Percentiles rank a stretch among this genome's conserved stretches.
Evolutionary conservation across 2,797 vertebrate genomes (phyloP).

Genomic region (Poeciliopsis paucimaculata): DNA sequence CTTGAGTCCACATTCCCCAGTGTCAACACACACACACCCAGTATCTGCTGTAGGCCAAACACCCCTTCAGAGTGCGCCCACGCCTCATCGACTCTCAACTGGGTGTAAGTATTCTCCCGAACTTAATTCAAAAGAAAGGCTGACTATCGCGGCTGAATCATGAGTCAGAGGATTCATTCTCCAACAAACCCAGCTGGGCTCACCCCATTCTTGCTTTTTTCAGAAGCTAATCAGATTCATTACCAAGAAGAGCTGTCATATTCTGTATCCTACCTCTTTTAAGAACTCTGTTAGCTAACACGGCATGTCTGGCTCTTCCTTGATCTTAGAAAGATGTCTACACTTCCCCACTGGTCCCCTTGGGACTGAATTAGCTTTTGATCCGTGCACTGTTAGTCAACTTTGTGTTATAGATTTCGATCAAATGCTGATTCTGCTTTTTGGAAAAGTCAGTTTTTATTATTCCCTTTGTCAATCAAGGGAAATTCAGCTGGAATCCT

Average conservation of each 20-base stretch:
- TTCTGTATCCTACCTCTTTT: slow-evolving; percentile 25
- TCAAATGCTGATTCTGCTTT: slow-evolving; percentile 22
- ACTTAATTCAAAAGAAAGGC: slow-evolving; percentile 18
- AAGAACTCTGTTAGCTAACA: slow-evolving; percentile 35
- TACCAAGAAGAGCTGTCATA: slow-evolving; percentile 35
- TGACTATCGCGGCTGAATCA: slow-evolving; percentile 5
- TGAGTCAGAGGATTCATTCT: slow-evolving; percentile 35
- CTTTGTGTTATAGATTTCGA: slow-evolving; percentile 45
- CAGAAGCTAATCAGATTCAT: slow-evolving; percentile 43
- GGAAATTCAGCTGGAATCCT: slow-evolving; percentile 7
- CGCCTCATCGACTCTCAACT: slow-evolving; percentile 26
- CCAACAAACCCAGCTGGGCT: slow-evolving; percentile 22
- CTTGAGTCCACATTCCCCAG: slow-evolving; percentile 7
- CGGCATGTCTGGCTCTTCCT: slow-evolving; percentile 29
- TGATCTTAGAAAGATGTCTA: slow-evolving; percentile 36
- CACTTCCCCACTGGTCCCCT: slow-evolving; percentile 12
- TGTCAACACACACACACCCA: neutral
- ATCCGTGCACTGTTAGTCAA: slow-evolving; percentile 53
- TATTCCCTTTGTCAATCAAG: slow-evolving; percentile 12
- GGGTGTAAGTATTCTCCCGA: slow-evolving; percentile 16
- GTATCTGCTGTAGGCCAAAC: neutral
- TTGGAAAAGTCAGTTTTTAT: slow-evolving; percentile 36
- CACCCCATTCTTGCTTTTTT: slow-evolving; percentile 32
- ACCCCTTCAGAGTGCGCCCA: neutral
- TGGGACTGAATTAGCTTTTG: slow-evolving; percentile 43